A percentile compares a stretch with the other conserved stretches of the same genome.
These are phyloP conservation scores for Eilema griseolum DNA, from an alignment of 2,888 invertebrate species.

Conservation along the genomic window DNA sequence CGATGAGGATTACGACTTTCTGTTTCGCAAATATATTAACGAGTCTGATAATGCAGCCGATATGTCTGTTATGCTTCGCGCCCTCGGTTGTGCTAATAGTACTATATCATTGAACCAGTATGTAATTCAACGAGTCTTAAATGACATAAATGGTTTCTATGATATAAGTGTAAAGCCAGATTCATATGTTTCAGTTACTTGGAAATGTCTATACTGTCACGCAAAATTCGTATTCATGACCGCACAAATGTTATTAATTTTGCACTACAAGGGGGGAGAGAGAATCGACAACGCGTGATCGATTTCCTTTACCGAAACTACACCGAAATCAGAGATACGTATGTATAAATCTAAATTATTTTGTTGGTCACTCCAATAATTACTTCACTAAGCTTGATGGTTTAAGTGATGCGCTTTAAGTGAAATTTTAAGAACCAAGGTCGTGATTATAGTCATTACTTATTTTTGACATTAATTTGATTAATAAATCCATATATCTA, in stretches of 20 bases:
- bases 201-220: conserved; percentile 72
- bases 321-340: conserved; percentile 63
- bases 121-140: conserved; percentile 37
- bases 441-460: no score
- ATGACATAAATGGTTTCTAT: background rate
- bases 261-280: conserved; percentile 85
- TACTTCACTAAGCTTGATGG: no score
- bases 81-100: conserved; percentile 75
- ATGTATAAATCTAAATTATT: conserved; percentile 39
- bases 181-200: conserved; percentile 78
- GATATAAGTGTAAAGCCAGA: background rate
- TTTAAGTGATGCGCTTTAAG: no score
- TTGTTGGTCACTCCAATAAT: no score
- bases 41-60: conserved; percentile 87
- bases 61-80: conserved; percentile 87
- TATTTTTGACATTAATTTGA: no score
- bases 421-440: no score
- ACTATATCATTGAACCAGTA: conserved; percentile 63
- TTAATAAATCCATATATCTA: no score
- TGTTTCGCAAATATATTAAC: conserved; percentile 86
- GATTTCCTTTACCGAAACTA: conserved; percentile 78
- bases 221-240: conserved; percentile 82
- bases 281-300: conserved; percentile 85
- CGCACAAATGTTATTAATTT: conserved; percentile 77
- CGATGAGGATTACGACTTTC: conserved; percentile 87